phyloP scores from a whole-genome alignment of 1,140 invertebrate genomes.

The Meloidogyne chitwoodi region DNA sequence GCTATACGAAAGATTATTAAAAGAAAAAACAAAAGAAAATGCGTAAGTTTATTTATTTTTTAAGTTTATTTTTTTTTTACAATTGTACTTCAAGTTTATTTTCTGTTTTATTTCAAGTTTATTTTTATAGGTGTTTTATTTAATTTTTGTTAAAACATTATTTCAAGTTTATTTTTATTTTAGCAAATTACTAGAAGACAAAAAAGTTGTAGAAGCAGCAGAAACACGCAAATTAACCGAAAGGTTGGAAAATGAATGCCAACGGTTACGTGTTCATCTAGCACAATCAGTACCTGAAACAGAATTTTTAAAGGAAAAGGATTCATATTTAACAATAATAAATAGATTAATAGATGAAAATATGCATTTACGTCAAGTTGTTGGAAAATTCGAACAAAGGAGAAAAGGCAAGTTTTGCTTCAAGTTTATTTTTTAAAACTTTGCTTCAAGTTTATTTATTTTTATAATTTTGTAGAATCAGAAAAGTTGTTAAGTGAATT shows the following conservation, averaged over 20 bases:
- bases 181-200: constrained; percentile 34
- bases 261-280: constrained; percentile 25
- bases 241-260: constrained; percentile 38
- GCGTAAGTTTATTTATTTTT: constrained; percentile 23
- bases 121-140: not conserved
- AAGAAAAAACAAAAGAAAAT: constrained; percentile 45
- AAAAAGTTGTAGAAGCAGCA: constrained; percentile 34
- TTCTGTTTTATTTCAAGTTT: not conserved
- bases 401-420: not conserved
- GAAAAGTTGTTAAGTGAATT: constrained; percentile 8
- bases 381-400: constrained; percentile 35
- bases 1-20: constrained; percentile 36
- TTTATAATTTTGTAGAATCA: not conserved
- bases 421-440: not conserved
- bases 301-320: constrained; percentile 37
- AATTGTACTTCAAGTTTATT: not conserved
- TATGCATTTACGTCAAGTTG: constrained; percentile 33
- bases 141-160: no score
- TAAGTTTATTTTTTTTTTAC: no score
- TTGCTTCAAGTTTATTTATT: not conserved
- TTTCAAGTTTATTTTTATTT: constrained; percentile 17
- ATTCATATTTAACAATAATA: constrained; percentile 44
- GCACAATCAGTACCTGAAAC: constrained; percentile 21
- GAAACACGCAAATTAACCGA: constrained; percentile 29
- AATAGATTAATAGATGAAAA: constrained; percentile 40